Base-by-base conservation (phyloP, 2,888 invertebrate species). In the Oxyscelio sp. region DNA sequence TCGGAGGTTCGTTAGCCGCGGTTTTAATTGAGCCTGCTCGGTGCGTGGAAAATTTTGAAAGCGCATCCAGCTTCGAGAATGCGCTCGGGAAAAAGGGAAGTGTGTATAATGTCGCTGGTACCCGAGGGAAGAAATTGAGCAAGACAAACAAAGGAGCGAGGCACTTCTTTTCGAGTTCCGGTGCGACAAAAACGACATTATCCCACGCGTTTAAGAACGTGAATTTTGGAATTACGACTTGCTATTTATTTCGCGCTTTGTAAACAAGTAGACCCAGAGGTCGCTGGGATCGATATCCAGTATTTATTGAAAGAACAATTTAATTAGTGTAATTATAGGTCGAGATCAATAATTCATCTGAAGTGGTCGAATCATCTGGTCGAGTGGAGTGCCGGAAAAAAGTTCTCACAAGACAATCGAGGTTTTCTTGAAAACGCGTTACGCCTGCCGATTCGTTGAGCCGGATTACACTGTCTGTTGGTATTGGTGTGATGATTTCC, bases 401-500 rank as follows among this genome's bases (percentile, higher is more conserved):
- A 5, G 24, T 75, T 75, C 54, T 27, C 56, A 48, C 56, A 56
- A 56, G 58, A 65, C 66, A 21, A 21, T 31, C 38, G 58, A 13
- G 6, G 11, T 66, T 66, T 68, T 38, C 66, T 77, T 31, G 75
- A 50, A 66, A 77, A 15, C 21, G 75, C 19, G 66, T 58, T 58
- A 50, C 40, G 15, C 15, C 17, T 11, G 17, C 50, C 48, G 73
- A 73, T 73, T 63, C 31, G 73, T 27, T 15, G 54, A 45, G 45
- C 59, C 58, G 77, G 68, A 66, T 77, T 77, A 77, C 63, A 71
- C 45, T 65, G 74, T 73, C 73, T 59, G n/a, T n/a, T n/a, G n/a
- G n/a, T n/a, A 65, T 73, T 66, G 61, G 61, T 61, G 68, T 43
- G 74, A 74, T 61, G 75, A 56, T 63, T 77, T 74, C 43, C 77